Evolutionary conservation across 92 coral and sea anemone genomes (phyloP), one percentile per base, ranked within the genome.

Genomic region (Zoanthus sociatus): DNA sequence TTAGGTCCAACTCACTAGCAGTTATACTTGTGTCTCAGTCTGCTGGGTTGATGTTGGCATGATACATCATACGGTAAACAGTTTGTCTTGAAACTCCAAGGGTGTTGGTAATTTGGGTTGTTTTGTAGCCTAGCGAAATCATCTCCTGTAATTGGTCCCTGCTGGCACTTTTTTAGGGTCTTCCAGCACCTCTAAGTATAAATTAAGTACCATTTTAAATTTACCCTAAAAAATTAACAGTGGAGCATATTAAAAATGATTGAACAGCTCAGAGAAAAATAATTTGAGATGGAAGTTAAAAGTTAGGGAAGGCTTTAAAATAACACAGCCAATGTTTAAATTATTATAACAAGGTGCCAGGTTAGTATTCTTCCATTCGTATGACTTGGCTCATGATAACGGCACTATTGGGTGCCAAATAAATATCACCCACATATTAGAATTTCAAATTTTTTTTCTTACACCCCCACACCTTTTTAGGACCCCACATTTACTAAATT

Each of bases 101-200:
- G 44, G 75, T 51, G 48, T 54, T 71, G 78, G 89, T 76, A 17
- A 86, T 76, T 75, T 86, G 84, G 73, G 89, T 55, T 56, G 42
- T 33, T 33, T 33, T 33, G 42, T 33, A 86, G 79, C 89, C 83
- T 76, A 86, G 54, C 74, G 89, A 81, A 86, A 76, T 82, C 89
- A 86, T 86, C 73, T 86, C 89, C 63, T 63, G 69, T 37, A 86
- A 82, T 77, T 82, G 83, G 82, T 76, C 63, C 50, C 54, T 73
- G 73, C 79, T 74, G 79, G 18, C 73, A 86, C n/a, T n/a, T n/a
- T n/a, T n/a, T n/a, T 48, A 60, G 79, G 89, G 84, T 86, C 89
- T 86, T 71, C 89, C 89, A 76, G 79, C 89, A 58, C 55, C 69
- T 76, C 84, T 86, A 69, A 33, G 31, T 63, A 71, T 83, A 50